phyloP scores from a whole-genome alignment of 2,888 invertebrate genomes.

The Steinernema carpocapsae region DNA sequence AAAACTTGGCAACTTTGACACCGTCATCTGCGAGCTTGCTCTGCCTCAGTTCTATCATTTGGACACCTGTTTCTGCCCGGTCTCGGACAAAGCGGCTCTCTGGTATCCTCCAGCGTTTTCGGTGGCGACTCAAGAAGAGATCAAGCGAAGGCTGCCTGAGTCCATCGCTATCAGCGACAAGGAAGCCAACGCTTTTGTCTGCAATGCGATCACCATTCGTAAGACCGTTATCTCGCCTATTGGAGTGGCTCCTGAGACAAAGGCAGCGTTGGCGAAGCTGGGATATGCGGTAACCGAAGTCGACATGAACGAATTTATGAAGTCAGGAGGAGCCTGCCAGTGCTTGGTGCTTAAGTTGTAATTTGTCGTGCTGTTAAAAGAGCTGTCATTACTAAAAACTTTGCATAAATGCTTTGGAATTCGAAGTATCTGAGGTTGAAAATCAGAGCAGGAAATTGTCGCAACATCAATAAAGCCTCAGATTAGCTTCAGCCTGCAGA shows the following conservation, averaged over 20 bases:
- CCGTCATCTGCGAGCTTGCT: slow-evolving; percentile 61
- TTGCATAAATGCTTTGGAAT: no score
- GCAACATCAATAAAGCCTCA: no score
- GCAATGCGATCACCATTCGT: slow-evolving; percentile 66
- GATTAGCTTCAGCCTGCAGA: no score
- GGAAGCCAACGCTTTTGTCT: slow-evolving; percentile 66
- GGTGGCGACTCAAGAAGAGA: slow-evolving; percentile 59
- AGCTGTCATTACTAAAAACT: no score
- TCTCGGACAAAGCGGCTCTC: slow-evolving; percentile 61
- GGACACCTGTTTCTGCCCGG: slow-evolving; percentile 68
- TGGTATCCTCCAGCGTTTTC: slow-evolving; percentile 66
- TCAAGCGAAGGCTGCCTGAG: slow-evolving; percentile 60
- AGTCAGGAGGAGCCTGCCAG: slow-evolving; percentile 69
- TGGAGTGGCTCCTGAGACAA: slow-evolving; percentile 55
- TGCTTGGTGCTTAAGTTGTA: slow-evolving; percentile 67
- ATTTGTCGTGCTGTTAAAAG: no score
- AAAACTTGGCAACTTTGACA: slow-evolving; percentile 60
- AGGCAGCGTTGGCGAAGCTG: slow-evolving; percentile 46
- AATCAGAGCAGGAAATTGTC: no score
- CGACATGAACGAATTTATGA: slow-evolving; percentile 69
- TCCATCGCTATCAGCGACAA: slow-evolving; percentile 64
- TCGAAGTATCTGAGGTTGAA: no score
- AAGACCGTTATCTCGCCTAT: slow-evolving; percentile 66
- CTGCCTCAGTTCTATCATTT: slow-evolving; percentile 66
- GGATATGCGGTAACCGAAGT: slow-evolving; percentile 64